Evolutionary conservation across 2,797 vertebrate genomes (phyloP), one percentile per base, ranked within the genome.

Genomic region (Mormyrops attenuatus): DNA sequence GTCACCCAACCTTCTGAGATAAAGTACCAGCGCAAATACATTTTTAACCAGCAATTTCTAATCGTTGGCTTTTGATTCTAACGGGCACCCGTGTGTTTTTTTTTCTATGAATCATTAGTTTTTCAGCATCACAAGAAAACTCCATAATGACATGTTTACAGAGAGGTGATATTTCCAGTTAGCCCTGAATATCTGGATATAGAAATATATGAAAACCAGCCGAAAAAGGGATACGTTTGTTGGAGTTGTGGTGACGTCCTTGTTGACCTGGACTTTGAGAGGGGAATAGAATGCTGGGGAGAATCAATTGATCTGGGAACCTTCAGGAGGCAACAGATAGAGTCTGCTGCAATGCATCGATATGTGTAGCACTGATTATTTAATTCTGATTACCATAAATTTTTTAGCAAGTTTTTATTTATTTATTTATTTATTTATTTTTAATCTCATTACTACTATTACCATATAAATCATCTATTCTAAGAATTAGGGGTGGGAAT

Each of bases 1-100:
- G 57, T 50, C 69, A 84, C 44, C n/a, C 80, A 84, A 44, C 44
- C 80, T 84, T 86, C 38, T 30, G 87, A 77, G 89, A 9, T 69
- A 88, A 92, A n/a, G 0, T 6, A 38, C 2, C 15, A 77, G 5
- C 34, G 7, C 73, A 77, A 77, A 77, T 17, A 41, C 38, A 77
- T 41, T 77, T 77, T 77, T 41, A 77, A 77, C 73, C 38, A 20
- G 73, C 15, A 41, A 44, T 77, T 77, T 41, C 5, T 41, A 41
- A 77, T 26, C 5, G 5, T 77, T 77, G 73, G 17, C 73, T 77
- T 77, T 44, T 77, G 17, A 77, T 77, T 38, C 38, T 77, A 77
- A 77, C 20, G 38, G 38, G 34, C 44, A 41, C 34, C 34, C 44
- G 73, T 77, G 11, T 41, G 38, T 41, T 77, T 41, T 77, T 15